Evolutionary conservation across 64 coral and sea anemone species (phyloP).

Genomic region (Montipora capricornis): DNA sequence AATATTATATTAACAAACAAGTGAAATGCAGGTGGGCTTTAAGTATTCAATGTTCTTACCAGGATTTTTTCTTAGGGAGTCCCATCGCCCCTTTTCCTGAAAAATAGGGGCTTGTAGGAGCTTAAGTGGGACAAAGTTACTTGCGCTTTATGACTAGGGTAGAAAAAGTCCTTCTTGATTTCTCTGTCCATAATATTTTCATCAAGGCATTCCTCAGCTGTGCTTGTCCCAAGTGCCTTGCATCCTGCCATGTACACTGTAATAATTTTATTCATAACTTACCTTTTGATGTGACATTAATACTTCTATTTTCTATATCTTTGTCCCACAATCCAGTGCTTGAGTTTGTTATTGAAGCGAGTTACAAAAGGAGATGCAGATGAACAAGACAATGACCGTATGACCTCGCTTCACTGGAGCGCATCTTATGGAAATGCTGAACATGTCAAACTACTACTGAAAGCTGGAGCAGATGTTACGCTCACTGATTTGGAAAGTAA

Average conservation of each 20-base stretch:
- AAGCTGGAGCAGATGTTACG: constrained; percentile 65
- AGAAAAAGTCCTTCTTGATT: no score
- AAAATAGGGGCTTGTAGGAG: no score
- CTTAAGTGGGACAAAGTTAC: no score
- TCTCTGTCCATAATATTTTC: no score
- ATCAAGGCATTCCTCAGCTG: neutral
- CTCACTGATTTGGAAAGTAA: constrained; percentile 70
- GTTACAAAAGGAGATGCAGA: constrained; percentile 82
- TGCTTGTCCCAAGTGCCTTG: neutral
- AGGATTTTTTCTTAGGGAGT: no score
- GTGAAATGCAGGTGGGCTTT: no score
- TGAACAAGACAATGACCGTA: constrained; percentile 76
- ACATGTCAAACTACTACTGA: constrained; percentile 83
- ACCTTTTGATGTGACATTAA: neutral
- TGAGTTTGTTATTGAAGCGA: constrained; percentile 81
- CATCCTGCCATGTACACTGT: neutral
- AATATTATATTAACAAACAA: no score
- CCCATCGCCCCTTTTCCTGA: no score
- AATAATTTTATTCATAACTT: neutral
- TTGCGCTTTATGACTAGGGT: no score
- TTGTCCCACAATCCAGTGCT: constrained; percentile 44
- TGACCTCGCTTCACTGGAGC: constrained; percentile 94
- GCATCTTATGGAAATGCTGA: constrained; percentile 79
- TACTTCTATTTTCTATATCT: neutral
- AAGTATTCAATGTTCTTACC: no score